These are phyloP conservation scores for Sebastes melanostomus DNA, from an alignment of 2,797 vertebrate genomes.

Conservation along the genomic window DNA sequence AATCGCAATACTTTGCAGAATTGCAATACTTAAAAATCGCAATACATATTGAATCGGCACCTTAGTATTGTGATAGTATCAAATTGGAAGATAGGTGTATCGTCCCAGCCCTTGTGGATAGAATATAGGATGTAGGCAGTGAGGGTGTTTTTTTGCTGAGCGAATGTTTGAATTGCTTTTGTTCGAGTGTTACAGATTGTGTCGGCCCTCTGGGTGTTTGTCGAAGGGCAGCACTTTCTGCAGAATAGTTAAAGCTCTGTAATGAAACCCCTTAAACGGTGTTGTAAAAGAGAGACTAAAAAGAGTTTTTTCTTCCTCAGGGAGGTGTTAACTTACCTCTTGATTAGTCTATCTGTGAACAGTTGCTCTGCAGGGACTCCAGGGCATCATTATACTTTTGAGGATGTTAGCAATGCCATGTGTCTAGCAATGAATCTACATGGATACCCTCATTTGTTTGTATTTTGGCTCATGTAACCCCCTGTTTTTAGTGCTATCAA, in stretches of 20 bases:
- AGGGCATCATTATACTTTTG: neutral
- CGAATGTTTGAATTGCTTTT: neutral
- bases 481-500: neutral
- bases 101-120: neutral
- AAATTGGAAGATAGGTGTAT: no score
- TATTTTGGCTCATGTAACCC: neutral
- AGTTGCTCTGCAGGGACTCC: neutral
- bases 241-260: neutral
- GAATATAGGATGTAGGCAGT: neutral
- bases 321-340: neutral
- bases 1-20: no score
- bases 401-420: neutral
- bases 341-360: neutral
- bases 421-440: neutral
- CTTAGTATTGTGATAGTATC: accelerated
- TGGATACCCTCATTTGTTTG: neutral
- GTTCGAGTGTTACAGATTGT: neutral
- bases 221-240: neutral
- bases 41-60: no score
- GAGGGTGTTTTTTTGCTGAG: neutral
- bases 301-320: neutral
- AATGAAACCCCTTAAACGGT: neutral
- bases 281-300: neutral
- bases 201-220: neutral
- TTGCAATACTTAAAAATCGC: no score